Base-by-base conservation (phyloP, 2,797 vertebrate genomes). In the Chelonia mydas region DNA sequence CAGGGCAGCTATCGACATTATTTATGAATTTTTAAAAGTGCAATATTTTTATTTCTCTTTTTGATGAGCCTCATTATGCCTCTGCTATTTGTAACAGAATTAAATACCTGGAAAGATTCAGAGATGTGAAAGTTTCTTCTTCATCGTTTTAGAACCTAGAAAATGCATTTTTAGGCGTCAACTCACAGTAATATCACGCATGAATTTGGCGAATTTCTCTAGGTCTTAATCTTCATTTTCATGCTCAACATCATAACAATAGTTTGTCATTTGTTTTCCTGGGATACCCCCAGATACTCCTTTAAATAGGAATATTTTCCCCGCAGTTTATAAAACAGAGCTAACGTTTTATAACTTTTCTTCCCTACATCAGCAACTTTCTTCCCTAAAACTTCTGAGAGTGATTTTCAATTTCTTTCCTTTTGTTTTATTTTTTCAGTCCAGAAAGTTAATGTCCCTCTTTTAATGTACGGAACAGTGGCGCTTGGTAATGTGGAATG, bases 141-240 rank as follows among this genome's bases (percentile, higher is more conserved):
- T 28, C 61, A 54, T 86, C 16, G 28, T 78, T 92, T 94, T 45
- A 2, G 3, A 1, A 0, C 90, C 79, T 93, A 4, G 8, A 84
- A 90, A 61, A 93, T 61, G 83, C 81, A 92, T 41, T 72, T 51
- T 93, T 88, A 95, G 92, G 91, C 45, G 10, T 93, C 90, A 80
- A 93, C 93, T 65, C 9, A 82, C 61, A 90, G 83, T 85, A 93
- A 31, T 53, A 92, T 92, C 16, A 53, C 68, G n/a, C 61, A 72
- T 88, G 37, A 89, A 47, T 15, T 79, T 93, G 90, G 81, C 55
- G 6, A 45, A 21, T 55, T 47, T 45, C 28, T 57, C 28, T 47
- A 15, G 27, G 74, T 77, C 47, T 49, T 47, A 77, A 28, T 49
- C 47, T 77, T 47, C 28, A 49, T 49, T 77, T 77, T 49, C 45